A percentile compares a stretch with the other conserved stretches of the same genome.
phyloP scores from a whole-genome alignment of 2,113 vertebrate genomes.

The Periophthalmus modestus region DNA sequence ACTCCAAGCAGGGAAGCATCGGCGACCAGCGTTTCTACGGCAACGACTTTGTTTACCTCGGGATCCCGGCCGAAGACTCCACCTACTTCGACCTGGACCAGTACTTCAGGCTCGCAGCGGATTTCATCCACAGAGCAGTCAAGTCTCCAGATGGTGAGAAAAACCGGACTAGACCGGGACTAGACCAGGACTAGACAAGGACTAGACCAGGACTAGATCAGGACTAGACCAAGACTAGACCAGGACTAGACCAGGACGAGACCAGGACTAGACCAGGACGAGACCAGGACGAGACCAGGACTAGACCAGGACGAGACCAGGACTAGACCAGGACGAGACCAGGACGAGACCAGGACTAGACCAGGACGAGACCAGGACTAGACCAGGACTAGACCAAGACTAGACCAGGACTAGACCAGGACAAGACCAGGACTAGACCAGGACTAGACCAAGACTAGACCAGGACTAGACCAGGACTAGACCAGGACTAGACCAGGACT shows the following conservation, averaged over 20 bases:
- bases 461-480: slow-evolving; percentile 50
- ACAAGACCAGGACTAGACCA: slow-evolving; percentile 35
- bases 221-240: slow-evolving; percentile 37
- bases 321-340: neutral
- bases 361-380: slow-evolving; percentile 6
- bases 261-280: slow-evolving; percentile 39
- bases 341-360: slow-evolving; percentile 30
- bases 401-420: slow-evolving; percentile 32
- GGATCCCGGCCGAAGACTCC: slow-evolving; percentile 83
- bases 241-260: slow-evolving; percentile 37
- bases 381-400: neutral
- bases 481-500: slow-evolving; percentile 25
- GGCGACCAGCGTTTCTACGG: slow-evolving; percentile 82
- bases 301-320: no score
- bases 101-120: slow-evolving; percentile 78
- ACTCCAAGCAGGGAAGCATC: slow-evolving; percentile 81
- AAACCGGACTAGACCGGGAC: neutral
- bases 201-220: slow-evolving; percentile 22
- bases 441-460: slow-evolving; percentile 39
- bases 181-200: slow-evolving; percentile 27
- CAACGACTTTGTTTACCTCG: slow-evolving; percentile 78
- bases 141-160: slow-evolving; percentile 75
- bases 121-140: slow-evolving; percentile 81
- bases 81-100: slow-evolving; percentile 81
- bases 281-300: no score